A percentile compares a stretch with the other conserved stretches of the same genome.
These are phyloP conservation scores for Lonchura striata DNA, from an alignment of 2,113 vertebrate species.

Conservation along the genomic window DNA sequence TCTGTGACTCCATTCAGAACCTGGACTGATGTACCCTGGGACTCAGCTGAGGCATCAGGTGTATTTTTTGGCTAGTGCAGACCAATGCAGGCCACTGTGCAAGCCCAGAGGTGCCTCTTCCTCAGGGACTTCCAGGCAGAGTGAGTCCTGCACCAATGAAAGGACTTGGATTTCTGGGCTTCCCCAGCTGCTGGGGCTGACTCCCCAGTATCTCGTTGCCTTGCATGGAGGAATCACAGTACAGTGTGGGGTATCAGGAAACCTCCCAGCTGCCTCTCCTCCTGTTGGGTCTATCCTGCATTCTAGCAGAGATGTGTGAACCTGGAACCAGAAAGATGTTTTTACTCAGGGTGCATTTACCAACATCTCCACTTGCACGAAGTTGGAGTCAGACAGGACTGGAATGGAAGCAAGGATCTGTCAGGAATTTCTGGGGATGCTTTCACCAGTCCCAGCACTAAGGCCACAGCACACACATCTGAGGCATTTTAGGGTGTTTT, in stretches of 20 bases:
- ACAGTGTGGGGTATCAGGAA: neutral
- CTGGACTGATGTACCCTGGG: neutral
- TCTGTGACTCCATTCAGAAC: neutral
- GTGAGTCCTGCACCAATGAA: neutral
- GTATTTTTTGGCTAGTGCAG: neutral
- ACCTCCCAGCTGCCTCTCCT: neutral
- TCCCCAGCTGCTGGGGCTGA: neutral
- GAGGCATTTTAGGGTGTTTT: neutral
- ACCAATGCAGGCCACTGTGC: neutral
- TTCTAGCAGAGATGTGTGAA: neutral
- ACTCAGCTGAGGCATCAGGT: neutral
- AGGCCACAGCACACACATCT: neutral
- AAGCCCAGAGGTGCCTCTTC: neutral
- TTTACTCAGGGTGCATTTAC: neutral
- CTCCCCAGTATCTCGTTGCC: rapidly evolving
- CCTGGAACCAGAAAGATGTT: neutral
- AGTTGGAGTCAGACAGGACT: neutral
- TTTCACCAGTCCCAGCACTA: neutral
- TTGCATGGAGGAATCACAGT: neutral
- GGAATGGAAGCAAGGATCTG: neutral
- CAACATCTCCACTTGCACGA: rapidly evolving
- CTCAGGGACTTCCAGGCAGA: neutral
- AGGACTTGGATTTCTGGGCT: neutral
- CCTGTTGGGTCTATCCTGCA: neutral
- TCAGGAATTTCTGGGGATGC: neutral